Evolutionary conservation across 2,113 vertebrate genomes (phyloP).

Genomic region (Takifugu bimaculatus): DNA sequence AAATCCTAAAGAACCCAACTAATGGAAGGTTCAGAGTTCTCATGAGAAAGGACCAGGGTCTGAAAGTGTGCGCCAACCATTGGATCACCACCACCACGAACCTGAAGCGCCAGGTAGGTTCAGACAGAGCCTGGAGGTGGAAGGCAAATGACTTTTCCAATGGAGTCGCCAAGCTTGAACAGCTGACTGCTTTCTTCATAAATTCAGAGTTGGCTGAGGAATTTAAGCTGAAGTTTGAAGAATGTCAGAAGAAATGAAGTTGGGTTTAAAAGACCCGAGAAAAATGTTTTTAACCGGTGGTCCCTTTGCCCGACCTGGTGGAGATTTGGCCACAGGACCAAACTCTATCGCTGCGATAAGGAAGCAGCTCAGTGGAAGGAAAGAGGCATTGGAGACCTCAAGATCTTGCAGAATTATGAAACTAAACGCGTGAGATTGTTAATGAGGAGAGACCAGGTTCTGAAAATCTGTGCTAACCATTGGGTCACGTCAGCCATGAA

Average conservation of each 20-base stretch:
- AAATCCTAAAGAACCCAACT: too few relatives aligned
- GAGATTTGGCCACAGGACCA: conserved; percentile 93
- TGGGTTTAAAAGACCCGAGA: conserved; percentile 89
- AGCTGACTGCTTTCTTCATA: conserved; percentile 92
- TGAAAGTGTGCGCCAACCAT: too few relatives aligned
- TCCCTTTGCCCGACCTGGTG: conserved; percentile 91
- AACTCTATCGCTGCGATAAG: conserved; percentile 94
- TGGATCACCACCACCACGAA: too few relatives aligned
- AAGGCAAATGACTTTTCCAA: conserved; percentile 92
- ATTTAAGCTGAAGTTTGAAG: conserved; percentile 95
- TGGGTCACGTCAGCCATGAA: conserved; percentile 87
- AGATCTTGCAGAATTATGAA: conserved; percentile 88
- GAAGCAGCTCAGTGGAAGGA: conserved; percentile 92
- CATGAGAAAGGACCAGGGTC: too few relatives aligned
- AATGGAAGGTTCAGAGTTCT: too few relatives aligned
- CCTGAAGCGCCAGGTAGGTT: conserved; percentile 91
- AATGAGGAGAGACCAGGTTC: conserved; percentile 96
- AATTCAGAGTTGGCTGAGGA: conserved; percentile 95
- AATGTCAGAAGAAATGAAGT: conserved; percentile 95
- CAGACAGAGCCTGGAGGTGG: conserved; percentile 94
- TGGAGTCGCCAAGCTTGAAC: conserved; percentile 85
- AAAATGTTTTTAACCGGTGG: too few relatives aligned
- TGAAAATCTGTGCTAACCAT: conserved; percentile 97
- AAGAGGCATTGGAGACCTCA: conserved; percentile 94
- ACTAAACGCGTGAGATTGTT: conserved; percentile 88